Evolutionary conservation across 2,888 invertebrate genomes (phyloP), one percentile per base, ranked within the genome.

Genomic region (Dorcus hopei): DNA sequence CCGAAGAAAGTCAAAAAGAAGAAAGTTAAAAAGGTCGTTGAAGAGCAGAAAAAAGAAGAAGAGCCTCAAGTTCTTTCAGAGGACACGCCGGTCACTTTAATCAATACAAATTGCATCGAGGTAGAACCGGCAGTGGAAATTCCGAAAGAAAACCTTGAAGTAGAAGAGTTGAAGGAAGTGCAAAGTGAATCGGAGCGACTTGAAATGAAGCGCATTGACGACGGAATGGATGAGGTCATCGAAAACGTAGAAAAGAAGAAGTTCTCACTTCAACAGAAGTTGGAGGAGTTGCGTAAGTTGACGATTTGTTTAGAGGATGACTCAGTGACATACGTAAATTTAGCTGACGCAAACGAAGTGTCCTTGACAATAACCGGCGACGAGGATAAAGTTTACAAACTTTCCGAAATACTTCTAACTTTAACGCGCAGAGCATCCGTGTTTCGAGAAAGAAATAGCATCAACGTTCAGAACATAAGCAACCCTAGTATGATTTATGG

Each of bases 331-430:
- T 77, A 75, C 54, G 74, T 73, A 3, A 75, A 70, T 56, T 71
- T 73, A 52, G 70, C 66, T 54, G 77, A 78, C 60, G 77, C 78
- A 7, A 62, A 68, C 43, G 74, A 75, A 59, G 68, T 76, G 23
- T 77, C 77, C 1, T 53, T 68, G 16, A 72, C 71, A 68, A 74
- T 79, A 61, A 72, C 74, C 19, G 61, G 69, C 53, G 71, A 77
- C 63, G 67, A 70, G 57, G 71, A 74, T 48, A 71, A 70, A 67
- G 73, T 73, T 61, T 74, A 76, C 68, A 75, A 74, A 67, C 62
- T 78, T n/a, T 71, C 75, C 14, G 78, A 79, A 61, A 74, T 77
- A 62, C 65, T 79, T 49, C 67, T 78, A 52, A 76, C 76, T 50
- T 70, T 79, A 58, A 75, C 75, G 41, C 70, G 77, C 55, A 73